Conservation (phyloP, 1,140 invertebrate genomes). For the Stratiolaelaps scimitus region DNA sequence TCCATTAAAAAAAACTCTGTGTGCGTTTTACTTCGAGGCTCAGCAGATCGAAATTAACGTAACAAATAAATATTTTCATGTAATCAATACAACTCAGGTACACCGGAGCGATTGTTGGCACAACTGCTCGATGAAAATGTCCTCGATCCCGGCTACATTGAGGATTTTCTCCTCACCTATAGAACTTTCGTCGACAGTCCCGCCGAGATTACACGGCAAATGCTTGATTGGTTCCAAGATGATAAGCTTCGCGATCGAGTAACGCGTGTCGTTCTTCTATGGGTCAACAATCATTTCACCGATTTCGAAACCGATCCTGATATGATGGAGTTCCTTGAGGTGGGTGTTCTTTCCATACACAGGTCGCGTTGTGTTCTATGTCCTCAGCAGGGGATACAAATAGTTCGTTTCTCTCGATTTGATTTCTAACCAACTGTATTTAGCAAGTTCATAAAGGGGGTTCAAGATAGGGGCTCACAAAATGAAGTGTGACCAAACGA, state of each 20-base stretch:
- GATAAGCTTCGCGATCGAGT: slow-evolving; percentile 57
- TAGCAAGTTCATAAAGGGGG: no score
- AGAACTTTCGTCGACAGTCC: slow-evolving; percentile 82
- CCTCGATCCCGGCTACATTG: slow-evolving; percentile 88
- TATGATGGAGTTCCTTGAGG: slow-evolving; percentile 91
- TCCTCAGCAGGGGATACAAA: no score
- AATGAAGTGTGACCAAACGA: no score
- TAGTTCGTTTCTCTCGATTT: no score
- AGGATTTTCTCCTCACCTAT: slow-evolving; percentile 96
- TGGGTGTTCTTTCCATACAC: not conserved
- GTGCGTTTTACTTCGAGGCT: no score
- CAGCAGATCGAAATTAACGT: no score
- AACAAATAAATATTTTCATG: not conserved
- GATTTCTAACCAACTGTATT: no score
- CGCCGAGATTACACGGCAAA: slow-evolving; percentile 64
- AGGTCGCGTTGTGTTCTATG: no score
- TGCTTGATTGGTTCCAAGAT: slow-evolving; percentile 74
- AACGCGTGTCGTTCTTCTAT: slow-evolving; percentile 71
- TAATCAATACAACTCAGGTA: slow-evolving; percentile 47
- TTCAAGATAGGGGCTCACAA: no score
- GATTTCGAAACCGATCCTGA: slow-evolving; percentile 92
- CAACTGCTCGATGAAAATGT: slow-evolving; percentile 90
- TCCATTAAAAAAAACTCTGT: no score
- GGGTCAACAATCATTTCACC: slow-evolving; percentile 99
- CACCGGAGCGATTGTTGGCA: slow-evolving; percentile 73